Percentiles rank a stretch among this genome's conserved stretches.
Conservation (phyloP, 2,113 vertebrate genomes). For the Sakesphorus luctuosus region DNA sequence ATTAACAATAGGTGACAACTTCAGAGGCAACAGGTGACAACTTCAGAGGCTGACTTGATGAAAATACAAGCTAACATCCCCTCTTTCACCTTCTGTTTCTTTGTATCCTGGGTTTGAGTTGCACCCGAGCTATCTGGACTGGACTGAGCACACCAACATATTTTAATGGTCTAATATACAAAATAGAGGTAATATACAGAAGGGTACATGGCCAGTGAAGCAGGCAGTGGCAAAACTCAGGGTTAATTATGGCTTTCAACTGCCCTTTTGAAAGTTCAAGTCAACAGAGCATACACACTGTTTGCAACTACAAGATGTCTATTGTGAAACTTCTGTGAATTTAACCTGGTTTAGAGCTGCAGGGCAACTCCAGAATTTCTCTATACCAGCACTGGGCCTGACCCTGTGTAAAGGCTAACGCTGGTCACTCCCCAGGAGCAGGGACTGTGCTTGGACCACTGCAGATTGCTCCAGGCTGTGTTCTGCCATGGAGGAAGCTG, state of each 20-base stretch:
- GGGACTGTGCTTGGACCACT: background rate
- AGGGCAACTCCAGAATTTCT: background rate
- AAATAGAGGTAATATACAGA: background rate
- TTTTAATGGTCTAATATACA: background rate
- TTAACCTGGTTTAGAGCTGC: background rate
- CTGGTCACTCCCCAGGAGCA: background rate
- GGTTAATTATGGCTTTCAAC: rapidly evolving
- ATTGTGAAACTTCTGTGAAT: background rate
- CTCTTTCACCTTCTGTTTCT: background rate
- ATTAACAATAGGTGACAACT: background rate
- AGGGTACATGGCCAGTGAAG: background rate
- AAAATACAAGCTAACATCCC: background rate
- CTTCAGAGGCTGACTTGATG: background rate
- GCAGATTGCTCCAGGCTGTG: background rate
- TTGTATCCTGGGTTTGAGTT: background rate
- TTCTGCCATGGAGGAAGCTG: background rate
- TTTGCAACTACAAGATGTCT: background rate
- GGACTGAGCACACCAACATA: background rate
- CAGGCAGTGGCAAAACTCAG: background rate
- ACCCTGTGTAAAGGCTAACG: rapidly evolving
- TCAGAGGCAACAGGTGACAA: no score
- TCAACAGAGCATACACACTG: background rate
- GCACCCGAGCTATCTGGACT: background rate
- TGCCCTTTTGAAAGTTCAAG: background rate
- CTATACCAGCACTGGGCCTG: rapidly evolving